Evolutionary conservation across 2,888 invertebrate species (phyloP), one percentile per base, ranked within the genome.

Genomic region (Oxytorus armatus): DNA sequence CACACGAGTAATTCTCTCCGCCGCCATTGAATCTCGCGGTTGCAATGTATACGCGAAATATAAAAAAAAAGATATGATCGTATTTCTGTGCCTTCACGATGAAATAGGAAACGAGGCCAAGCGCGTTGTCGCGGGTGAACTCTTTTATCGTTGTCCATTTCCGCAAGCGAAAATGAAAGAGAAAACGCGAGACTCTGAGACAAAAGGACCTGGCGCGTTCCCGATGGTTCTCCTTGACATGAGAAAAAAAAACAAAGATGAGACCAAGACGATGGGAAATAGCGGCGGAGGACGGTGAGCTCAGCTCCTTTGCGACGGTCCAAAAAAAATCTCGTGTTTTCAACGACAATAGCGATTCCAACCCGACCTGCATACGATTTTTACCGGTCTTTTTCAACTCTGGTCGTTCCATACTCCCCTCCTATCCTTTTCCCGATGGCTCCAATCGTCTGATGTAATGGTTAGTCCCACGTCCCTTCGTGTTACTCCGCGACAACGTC

Each of bases 301-400:
- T 25, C 23, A 18, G n/a, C 69, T 29, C 59, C 66, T 63, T 79
- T 63, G 36, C 57, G 70, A 76, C 61, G 39, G 72, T 14, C n/a
- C n/a, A n/a, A 18, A 63, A 66, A 68, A 55, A 25, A 77, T 57
- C 65, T 57, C 70, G 36, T 47, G 42, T 57, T 47, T 70, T 36
- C 59, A 59, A 72, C 66, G 79, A 77, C 79, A 77, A 76, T 80
- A 66, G 68, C 47, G 72, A 55, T 69, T 49, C 57, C 51, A n/a
- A 57, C 29, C 33, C 63, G 61, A 47, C 66, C 65, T 77, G 76
- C 55, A 80, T 80, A 72, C 76, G 61, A 80, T 80, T 80, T 79
- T 55, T 39, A 25, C 25, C 42, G 25, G 42, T 66, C 59, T 61
- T 73, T 72, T 77, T 76, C 68, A 14, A 59, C n/a, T n/a, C n/a